Conservation (phyloP, 2,888 invertebrate genomes). For the Drosophila longiperda region DNA sequence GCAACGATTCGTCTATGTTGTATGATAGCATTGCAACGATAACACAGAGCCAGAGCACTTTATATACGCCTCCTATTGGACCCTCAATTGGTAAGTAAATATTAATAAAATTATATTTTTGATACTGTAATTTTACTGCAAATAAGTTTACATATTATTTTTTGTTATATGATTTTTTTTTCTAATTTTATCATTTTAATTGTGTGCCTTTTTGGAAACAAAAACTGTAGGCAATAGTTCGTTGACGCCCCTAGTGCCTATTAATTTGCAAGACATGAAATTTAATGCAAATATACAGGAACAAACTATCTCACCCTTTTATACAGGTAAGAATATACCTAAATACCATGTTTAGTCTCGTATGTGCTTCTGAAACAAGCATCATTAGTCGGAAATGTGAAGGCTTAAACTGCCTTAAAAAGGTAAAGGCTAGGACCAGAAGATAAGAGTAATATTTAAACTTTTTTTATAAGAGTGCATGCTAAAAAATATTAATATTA, state of each 20-base stretch:
- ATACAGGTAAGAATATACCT: conserved; percentile 87
- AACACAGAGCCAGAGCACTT: conserved; percentile 89
- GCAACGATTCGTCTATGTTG: conserved; percentile 87
- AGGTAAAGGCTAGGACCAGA: not conserved
- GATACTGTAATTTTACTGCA: not conserved
- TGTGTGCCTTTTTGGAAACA: conserved; percentile 17
- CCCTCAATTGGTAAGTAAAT: conserved; percentile 88
- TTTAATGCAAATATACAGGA: conserved; percentile 88
- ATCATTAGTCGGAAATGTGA: not conserved
- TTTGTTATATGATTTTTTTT: conserved; percentile 25
- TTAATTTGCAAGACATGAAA: conserved; percentile 92
- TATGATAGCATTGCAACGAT: conserved; percentile 90
- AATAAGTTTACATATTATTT: conserved; percentile 6
- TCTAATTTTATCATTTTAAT: conserved; percentile 30
- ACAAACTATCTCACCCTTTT: conserved; percentile 89
- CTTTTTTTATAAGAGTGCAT: not conserved
- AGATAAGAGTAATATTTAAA: not conserved
- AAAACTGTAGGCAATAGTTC: conserved; percentile 86
- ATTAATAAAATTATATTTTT: not conserved
- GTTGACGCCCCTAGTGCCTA: conserved; percentile 90
- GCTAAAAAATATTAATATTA: not conserved
- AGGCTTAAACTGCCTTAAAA: not conserved
- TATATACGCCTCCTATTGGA: conserved; percentile 92
- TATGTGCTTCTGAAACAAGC: not conserved
- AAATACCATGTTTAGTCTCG: not conserved